Conservation (phyloP, 2,888 invertebrate species). For the Agrochola lota region DNA sequence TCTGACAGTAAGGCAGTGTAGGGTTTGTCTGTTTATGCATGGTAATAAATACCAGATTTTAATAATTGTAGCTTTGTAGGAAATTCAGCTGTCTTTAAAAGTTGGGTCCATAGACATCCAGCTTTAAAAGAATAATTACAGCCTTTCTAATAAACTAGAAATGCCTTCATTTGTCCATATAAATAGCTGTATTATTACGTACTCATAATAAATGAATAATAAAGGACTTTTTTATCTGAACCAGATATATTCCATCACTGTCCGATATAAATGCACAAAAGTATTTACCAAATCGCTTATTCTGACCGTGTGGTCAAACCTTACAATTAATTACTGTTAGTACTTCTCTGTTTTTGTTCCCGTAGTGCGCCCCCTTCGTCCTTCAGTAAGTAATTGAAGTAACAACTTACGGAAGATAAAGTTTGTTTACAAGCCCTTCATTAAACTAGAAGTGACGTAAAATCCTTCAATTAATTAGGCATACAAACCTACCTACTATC, state of each 20-base stretch:
- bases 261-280: not conserved
- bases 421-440: not conserved
- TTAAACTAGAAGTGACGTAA: conserved; percentile 8
- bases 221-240: not conserved
- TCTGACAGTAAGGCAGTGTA: not conserved
- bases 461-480: not conserved
- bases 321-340: conserved; percentile 33
- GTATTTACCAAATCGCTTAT: conserved; percentile 4
- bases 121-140: not conserved
- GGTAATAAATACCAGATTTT: not conserved
- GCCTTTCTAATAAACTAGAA: not conserved
- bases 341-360: conserved; percentile 12
- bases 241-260: not conserved
- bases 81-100: not conserved
- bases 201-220: not conserved
- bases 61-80: not conserved
- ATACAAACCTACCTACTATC: not conserved
- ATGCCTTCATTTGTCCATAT: not conserved
- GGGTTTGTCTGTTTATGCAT: not conserved
- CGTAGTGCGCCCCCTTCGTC: not conserved
- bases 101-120: not conserved
- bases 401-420: conserved; percentile 12
- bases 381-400: conserved; percentile 42
- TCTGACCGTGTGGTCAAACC: conserved; percentile 19
- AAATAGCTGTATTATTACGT: not conserved